A percentile compares a stretch with the other conserved stretches of the same genome.
Conservation (phyloP, 1,140 invertebrate genomes). For the Brachionus koreanus region DNA sequence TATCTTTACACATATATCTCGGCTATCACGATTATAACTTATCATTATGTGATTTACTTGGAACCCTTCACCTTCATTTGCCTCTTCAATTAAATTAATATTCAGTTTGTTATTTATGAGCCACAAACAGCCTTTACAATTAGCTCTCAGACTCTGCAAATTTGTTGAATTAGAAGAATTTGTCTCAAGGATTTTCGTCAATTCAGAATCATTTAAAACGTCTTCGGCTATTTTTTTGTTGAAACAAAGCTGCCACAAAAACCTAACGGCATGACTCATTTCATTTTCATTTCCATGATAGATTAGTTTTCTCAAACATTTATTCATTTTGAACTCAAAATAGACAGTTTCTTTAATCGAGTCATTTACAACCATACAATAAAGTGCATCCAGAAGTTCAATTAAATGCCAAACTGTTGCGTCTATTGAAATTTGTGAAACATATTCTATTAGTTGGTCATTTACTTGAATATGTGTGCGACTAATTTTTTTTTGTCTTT, state of each 20-base stretch:
- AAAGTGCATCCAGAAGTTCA: slow-evolving; percentile 17
- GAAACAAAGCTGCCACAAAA: slow-evolving; percentile 16
- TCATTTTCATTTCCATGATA: neutral
- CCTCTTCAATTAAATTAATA: neutral
- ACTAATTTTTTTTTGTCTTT: neutral
- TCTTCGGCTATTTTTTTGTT: neutral
- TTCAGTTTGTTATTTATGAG: neutral
- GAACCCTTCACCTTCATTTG: neutral
- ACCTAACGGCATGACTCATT: neutral
- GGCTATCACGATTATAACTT: neutral
- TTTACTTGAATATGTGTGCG: neutral
- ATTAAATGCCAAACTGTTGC: slow-evolving; percentile 3
- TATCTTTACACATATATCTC: neutral
- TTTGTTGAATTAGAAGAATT: neutral
- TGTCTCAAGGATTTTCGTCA: neutral
- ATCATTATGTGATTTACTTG: slow-evolving; percentile 22
- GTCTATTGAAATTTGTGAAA: neutral
- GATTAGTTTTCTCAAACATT: neutral
- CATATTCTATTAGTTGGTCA: neutral
- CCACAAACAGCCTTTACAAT: neutral
- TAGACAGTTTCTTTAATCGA: slow-evolving; percentile 22
- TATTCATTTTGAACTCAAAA: neutral
- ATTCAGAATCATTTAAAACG: neutral
- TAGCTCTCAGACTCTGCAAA: neutral
- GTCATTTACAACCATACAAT: slow-evolving; percentile 10